A percentile compares a stretch with the other conserved stretches of the same genome.
Conservation (phyloP, 2,888 invertebrate genomes). For the Eudemis profundana region DNA sequence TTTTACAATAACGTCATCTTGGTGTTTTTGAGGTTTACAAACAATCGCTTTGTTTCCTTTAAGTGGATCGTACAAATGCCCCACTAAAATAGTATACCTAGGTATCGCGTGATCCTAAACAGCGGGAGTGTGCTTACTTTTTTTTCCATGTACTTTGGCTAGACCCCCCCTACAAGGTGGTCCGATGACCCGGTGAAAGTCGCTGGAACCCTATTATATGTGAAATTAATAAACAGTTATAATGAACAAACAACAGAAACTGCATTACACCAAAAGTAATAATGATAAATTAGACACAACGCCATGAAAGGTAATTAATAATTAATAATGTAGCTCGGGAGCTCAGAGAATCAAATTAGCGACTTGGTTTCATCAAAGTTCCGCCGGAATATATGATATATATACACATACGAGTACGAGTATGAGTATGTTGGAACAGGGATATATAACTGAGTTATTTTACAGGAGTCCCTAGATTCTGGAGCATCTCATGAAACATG, state of each 20-base stretch:
- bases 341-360: slow-evolving; percentile 7
- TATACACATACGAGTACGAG: not conserved
- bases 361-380: slow-evolving; percentile 5
- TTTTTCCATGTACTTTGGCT: too few relatives aligned
- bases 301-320: slow-evolving; percentile 8
- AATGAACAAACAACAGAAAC: not conserved
- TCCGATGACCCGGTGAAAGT: too few relatives aligned
- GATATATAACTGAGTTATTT: not conserved
- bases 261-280: not conserved
- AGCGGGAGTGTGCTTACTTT: too few relatives aligned
- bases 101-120: too few relatives aligned
- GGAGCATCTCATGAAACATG: not conserved
- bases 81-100: too few relatives aligned
- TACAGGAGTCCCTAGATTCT: not conserved
- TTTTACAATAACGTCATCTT: too few relatives aligned
- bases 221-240: slow-evolving; percentile 2
- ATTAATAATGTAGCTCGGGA: not conserved
- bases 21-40: too few relatives aligned
- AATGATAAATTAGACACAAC: not conserved
- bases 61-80: too few relatives aligned
- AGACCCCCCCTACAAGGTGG: too few relatives aligned
- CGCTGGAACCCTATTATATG: too few relatives aligned
- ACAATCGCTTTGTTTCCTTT: too few relatives aligned
- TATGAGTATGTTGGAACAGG: slow-evolving; percentile 1
- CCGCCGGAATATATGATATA: not conserved